Evolutionary conservation across 2,888 invertebrate species (phyloP).

Genomic region (Dicycla oo): DNA sequence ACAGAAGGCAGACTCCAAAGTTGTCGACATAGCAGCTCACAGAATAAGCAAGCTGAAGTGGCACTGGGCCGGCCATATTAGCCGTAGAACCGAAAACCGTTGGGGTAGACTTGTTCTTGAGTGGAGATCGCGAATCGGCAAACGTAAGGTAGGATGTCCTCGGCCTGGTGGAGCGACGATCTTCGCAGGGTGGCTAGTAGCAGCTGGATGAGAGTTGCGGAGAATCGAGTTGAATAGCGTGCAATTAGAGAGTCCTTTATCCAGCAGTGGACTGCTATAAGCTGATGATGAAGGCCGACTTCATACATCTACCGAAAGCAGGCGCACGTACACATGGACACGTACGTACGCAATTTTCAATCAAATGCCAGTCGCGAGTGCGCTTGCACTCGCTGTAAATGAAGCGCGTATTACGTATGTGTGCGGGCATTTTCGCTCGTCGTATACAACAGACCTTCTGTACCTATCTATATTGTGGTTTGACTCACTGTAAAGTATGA

Average conservation of each 20-base stretch:
- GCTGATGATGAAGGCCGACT: background rate
- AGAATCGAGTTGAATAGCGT: background rate
- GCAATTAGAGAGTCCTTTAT: background rate
- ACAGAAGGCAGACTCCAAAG: conserved; percentile 15
- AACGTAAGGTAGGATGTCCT: background rate
- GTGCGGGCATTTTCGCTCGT: background rate
- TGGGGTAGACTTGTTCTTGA: background rate
- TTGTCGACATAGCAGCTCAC: background rate
- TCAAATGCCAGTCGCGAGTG: background rate
- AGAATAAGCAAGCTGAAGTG: background rate
- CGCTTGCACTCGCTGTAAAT: background rate
- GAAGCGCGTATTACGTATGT: too few species aligned
- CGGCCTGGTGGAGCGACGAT: background rate
- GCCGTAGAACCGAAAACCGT: background rate
- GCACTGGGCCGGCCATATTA: background rate
- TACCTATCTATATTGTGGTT: background rate
- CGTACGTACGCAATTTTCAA: too few species aligned
- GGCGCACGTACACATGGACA: background rate
- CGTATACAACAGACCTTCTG: background rate
- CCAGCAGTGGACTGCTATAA: background rate
- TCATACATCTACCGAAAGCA: background rate
- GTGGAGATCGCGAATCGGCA: background rate
- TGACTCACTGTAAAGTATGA: conserved; percentile 45
- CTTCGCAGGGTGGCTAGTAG: background rate
- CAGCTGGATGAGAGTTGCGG: background rate